Evolutionary conservation across 2,113 vertebrate genomes (phyloP).

Genomic region (Stegostoma tigrinum): DNA sequence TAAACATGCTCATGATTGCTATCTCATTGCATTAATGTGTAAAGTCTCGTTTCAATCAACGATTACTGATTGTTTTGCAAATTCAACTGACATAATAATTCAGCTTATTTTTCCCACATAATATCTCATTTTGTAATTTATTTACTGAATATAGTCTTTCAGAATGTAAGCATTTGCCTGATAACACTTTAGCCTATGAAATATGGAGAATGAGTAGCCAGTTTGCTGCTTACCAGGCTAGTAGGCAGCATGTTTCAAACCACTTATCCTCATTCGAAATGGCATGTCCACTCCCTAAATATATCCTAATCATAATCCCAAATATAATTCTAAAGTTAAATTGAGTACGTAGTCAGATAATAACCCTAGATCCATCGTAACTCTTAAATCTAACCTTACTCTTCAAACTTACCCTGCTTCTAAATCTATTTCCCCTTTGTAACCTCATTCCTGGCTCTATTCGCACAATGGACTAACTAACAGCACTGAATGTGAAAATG

Average conservation of each 20-base stretch:
- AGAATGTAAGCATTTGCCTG: background rate
- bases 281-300: background rate
- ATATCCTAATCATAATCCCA: background rate
- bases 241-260: background rate
- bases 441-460: background rate
- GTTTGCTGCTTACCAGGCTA: background rate
- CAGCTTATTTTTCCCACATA: no score
- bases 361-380: background rate
- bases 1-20: background rate
- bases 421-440: background rate
- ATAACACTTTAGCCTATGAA: background rate
- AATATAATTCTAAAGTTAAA: background rate
- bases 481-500: background rate
- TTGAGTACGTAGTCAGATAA: background rate
- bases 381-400: background rate
- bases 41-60: background rate
- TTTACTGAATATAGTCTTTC: background rate
- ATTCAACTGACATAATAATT: background rate
- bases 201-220: background rate
- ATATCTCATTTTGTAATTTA: conserved; percentile 10
- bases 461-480: background rate
- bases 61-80: background rate
- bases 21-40: background rate
- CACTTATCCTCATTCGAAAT: background rate
- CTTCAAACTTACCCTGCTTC: background rate